Evolutionary conservation across 1,140 invertebrate species (phyloP).

Genomic region (Thereuonema tuberculata): DNA sequence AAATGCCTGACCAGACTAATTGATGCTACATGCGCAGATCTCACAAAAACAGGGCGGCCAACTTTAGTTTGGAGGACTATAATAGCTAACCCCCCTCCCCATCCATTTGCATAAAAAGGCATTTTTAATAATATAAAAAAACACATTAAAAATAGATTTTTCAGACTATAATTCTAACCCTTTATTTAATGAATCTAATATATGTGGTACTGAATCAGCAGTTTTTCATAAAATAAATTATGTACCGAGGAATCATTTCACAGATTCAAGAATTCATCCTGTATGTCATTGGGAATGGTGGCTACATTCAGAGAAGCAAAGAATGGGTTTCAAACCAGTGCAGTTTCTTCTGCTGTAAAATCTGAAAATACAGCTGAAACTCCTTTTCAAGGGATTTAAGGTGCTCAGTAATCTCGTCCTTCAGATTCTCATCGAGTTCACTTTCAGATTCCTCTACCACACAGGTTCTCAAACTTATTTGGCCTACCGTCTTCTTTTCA

Average conservation of each 20-base stretch:
- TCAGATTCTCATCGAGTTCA: constrained; percentile 12
- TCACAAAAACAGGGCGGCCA: too few species aligned
- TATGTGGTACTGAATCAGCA: not conserved
- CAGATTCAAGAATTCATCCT: constrained; percentile 15
- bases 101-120: not conserved
- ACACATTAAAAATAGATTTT: not conserved
- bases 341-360: constrained; percentile 1
- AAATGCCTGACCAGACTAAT: too few species aligned
- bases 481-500: too few species aligned
- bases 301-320: constrained; percentile 11
- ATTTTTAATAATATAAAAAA: not conserved
- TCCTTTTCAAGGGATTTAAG: constrained; percentile 12
- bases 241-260: constrained; percentile 1
- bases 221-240: constrained; percentile 12
- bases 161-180: not conserved
- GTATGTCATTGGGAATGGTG: constrained; percentile 13
- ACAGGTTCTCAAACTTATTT: too few species aligned
- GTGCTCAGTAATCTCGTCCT: constrained; percentile 11
- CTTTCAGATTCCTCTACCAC: constrained; percentile 13
- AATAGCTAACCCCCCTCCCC: not conserved
- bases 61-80: not conserved
- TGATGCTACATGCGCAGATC: too few species aligned
- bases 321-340: constrained; percentile 10
- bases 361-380: constrained; percentile 14
- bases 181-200: not conserved